Evolutionary conservation across 1,140 invertebrate species (phyloP).

Genomic region (Macrosteles quadrilineatus): DNA sequence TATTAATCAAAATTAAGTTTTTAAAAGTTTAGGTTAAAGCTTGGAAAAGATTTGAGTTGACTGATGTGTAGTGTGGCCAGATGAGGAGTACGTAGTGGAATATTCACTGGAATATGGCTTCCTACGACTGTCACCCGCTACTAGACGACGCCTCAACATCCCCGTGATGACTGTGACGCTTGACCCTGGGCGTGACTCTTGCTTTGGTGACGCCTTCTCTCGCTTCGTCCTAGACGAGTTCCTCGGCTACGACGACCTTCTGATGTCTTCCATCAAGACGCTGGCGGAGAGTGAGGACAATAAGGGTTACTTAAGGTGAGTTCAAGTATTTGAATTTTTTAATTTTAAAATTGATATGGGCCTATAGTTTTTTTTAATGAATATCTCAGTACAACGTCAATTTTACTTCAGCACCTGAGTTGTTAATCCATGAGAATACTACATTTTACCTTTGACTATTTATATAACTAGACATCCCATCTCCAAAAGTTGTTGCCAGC

Average conservation of each 20-base stretch:
- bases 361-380: too few relatives aligned
- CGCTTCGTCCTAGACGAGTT: constrained; percentile 89
- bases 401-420: too few relatives aligned
- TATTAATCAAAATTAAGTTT: too few relatives aligned
- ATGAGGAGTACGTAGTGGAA: constrained; percentile 96
- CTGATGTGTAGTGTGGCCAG: constrained; percentile 65
- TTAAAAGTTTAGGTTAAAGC: too few relatives aligned
- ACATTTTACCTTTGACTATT: too few relatives aligned
- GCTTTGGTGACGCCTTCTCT: constrained; percentile 92
- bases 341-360: too few relatives aligned
- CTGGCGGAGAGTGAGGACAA: constrained; percentile 95
- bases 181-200: constrained; percentile 84
- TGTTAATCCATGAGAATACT: too few relatives aligned
- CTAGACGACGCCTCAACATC: constrained; percentile 83
- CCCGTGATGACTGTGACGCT: constrained; percentile 90
- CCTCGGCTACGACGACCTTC: constrained; percentile 93
- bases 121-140: constrained; percentile 82
- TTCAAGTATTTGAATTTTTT: neutral
- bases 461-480: too few relatives aligned
- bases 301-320: constrained; percentile 85
- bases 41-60: constrained; percentile 8
- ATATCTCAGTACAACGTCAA: too few relatives aligned
- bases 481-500: too few relatives aligned
- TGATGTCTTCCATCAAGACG: constrained; percentile 95
- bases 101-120: constrained; percentile 98